Evolutionary conservation across 2,113 vertebrate species (phyloP).

Genomic region (Amia ocellicauda): DNA sequence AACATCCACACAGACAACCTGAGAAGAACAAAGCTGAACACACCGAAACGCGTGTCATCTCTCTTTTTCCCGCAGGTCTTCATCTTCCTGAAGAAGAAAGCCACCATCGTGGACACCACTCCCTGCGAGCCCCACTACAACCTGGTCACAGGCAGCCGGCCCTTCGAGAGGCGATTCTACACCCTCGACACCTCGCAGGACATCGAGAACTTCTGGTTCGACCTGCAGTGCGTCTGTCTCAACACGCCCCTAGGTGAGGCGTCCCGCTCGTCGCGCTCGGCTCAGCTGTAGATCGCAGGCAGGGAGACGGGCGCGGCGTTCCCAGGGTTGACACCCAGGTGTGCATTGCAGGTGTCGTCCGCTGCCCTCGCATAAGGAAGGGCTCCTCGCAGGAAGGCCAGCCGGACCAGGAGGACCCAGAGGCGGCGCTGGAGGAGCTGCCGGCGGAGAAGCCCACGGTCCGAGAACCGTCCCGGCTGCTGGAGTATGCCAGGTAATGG

Average conservation of each 20-base stretch:
- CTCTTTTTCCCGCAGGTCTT: conserved; percentile 66
- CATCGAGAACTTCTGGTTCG: conserved; percentile 92
- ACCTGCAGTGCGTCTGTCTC: conserved; percentile 92
- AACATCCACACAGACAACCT: too few species aligned
- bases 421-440: background rate
- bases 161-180: conserved; percentile 78
- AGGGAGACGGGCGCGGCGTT: too few species aligned
- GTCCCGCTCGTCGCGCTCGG: too few species aligned
- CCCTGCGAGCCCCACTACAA: conserved; percentile 91
- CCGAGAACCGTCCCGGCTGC: background rate
- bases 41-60: too few species aligned
- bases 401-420: background rate
- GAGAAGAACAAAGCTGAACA: too few species aligned
- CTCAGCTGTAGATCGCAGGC: too few species aligned
- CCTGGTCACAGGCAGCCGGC: conserved; percentile 72
- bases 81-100: conserved; percentile 76
- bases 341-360: background rate
- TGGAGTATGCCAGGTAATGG: background rate
- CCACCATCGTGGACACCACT: conserved; percentile 85
- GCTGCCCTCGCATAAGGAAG: background rate
- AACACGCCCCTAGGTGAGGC: conserved; percentile 86
- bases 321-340: too few species aligned
- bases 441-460: background rate
- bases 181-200: conserved; percentile 71
- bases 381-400: background rate